Conservation (phyloP, 2,797 vertebrate genomes). For the Pipistrellus kuhlii region DNA sequence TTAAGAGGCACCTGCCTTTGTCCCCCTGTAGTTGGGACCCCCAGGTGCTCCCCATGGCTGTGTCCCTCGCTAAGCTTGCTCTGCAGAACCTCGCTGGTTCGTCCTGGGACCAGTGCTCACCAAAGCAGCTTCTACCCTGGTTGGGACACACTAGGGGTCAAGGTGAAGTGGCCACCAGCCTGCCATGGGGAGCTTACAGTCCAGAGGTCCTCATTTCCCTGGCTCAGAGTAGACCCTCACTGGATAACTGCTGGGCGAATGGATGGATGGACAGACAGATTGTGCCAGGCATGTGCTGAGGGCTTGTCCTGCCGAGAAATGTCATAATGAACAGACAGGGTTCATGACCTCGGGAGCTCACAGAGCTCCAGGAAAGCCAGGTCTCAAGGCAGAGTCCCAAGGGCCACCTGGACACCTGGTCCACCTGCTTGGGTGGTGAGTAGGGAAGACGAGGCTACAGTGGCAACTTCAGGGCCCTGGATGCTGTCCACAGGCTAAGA, state of each 20-base stretch:
- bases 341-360: not conserved
- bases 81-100: not conserved
- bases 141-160: not conserved
- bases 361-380: not conserved
- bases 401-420: not conserved
- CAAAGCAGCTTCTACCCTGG: not conserved
- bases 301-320: not conserved
- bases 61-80: not conserved
- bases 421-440: not conserved
- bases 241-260: not conserved
- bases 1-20: not conserved
- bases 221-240: not conserved
- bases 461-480: not conserved
- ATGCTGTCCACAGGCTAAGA: not conserved
- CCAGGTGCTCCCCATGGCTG: no score
- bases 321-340: not conserved
- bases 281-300: not conserved
- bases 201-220: not conserved
- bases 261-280: rapidly evolving
- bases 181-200: not conserved
- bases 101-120: not conserved
- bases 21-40: not conserved
- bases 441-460: not conserved
- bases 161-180: not conserved
- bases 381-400: not conserved